Evolutionary conservation across 2,113 vertebrate species (phyloP), one percentile per base, ranked within the genome.

Genomic region (Ammodytes marinus): DNA sequence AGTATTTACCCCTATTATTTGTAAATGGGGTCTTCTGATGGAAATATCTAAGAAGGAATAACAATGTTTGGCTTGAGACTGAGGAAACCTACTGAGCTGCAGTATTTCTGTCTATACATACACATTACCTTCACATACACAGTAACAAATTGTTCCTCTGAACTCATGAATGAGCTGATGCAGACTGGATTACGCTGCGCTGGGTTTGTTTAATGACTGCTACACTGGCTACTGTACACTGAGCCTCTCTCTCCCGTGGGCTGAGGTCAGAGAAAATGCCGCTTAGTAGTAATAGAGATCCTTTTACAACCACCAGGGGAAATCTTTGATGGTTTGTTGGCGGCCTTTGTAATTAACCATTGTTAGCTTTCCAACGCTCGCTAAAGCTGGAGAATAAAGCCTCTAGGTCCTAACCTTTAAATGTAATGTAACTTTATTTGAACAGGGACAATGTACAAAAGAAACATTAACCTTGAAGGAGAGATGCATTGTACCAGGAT

Each of bases 251-350:
- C 70, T 84, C 66, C 80, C 39, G 17, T 69, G 73, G 74, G 52
- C 71, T 61, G 71, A 85, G 82, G 78, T 85, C 76, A 78, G 40
- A 53, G 68, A 74, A 87, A 78, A 88, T 54, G 55, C 65, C 59
- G 80, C 69, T 61, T 52, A 37, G 85, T 84, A 37, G 85, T 84
- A 85, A 85, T 86, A 50, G 61, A 87, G 76, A 85, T 86, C 70
- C 65, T 87, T 27, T 79, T 83, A 83, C 83, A 73, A 58, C 77
- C 69, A 85, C 71, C 84, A 40, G 64, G 87, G 88, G 87, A 92
- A 91, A 89, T 91, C 85, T 88, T 65, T 54, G 65, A 66, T 40
- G 70, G 74, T 85, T 89, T 85, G 79, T 80, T 75, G 80, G 66
- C 46, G 19, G 74, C 49, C 47, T 8, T 12, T 74, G 79, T 90